phyloP scores from a whole-genome alignment of 2,113 vertebrate genomes.

The Xyrauchen texanus region DNA sequence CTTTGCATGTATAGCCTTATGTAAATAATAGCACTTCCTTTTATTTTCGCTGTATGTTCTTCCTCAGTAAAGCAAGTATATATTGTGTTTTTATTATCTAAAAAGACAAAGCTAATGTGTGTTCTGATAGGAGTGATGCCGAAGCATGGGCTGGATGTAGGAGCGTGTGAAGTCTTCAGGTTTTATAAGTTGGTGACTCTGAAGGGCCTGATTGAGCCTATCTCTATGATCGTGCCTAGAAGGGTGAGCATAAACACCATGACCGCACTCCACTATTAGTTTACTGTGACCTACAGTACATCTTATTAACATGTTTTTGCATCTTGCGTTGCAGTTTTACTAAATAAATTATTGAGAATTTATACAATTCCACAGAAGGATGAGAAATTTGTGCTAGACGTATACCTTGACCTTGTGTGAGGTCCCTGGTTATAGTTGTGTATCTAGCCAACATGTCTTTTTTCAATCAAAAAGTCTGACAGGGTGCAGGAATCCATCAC shows the following conservation, averaged over 20 bases:
- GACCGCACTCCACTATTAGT: background rate
- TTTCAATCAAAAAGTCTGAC: background rate
- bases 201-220: conserved; percentile 93
- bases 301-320: background rate
- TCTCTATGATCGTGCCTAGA: conserved; percentile 98
- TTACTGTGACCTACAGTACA: background rate
- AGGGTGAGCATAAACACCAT: conserved; percentile 80
- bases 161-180: conserved; percentile 90
- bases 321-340: background rate
- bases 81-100: no score
- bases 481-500: conserved; percentile 7
- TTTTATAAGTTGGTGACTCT: conserved; percentile 97
- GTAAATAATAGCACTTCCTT: no score
- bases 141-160: conserved; percentile 93
- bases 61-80: no score
- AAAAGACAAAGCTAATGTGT: background rate
- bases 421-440: background rate
- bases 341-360: background rate
- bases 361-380: background rate
- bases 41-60: background rate
- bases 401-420: background rate
- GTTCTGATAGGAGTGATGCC: conserved; percentile 89
- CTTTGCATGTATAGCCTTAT: background rate
- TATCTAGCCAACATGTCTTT: background rate
- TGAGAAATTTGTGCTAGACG: background rate